phyloP scores from a whole-genome alignment of 2,113 vertebrate species.

The Bagarius yarrelli region DNA sequence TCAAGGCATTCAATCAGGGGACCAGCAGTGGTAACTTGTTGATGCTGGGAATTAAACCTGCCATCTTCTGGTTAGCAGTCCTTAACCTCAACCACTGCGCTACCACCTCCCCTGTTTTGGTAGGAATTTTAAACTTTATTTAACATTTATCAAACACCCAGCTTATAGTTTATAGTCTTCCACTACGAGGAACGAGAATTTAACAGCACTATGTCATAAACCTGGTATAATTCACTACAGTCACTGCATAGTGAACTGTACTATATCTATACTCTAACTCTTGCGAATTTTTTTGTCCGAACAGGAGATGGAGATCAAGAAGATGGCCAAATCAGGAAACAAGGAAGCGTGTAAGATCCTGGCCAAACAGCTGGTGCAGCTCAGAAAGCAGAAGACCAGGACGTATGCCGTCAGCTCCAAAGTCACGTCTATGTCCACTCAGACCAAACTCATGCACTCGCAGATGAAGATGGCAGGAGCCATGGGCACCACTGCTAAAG shows the following conservation, averaged over 20 bases:
- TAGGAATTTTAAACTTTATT: too few relatives aligned
- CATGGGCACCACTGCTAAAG: constrained; percentile 86
- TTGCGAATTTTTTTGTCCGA: neutral
- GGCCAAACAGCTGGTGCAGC: constrained; percentile 84
- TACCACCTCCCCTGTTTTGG: too few relatives aligned
- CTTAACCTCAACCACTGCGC: too few relatives aligned
- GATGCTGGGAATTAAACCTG: too few relatives aligned
- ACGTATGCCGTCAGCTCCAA: constrained; percentile 86
- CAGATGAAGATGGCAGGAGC: constrained; percentile 92
- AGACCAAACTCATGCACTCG: constrained; percentile 87
- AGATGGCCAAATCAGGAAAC: constrained; percentile 87
- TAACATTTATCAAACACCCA: too few relatives aligned
- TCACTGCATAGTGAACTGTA: neutral
- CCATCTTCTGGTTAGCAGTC: too few relatives aligned
- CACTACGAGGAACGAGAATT: neutral
- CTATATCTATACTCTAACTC: neutral
- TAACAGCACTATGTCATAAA: neutral
- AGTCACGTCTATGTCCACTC: constrained; percentile 87
- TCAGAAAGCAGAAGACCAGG: constrained; percentile 84
- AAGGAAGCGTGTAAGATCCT: constrained; percentile 84
- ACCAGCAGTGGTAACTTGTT: too few relatives aligned
- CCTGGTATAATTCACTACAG: neutral
- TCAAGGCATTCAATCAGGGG: too few relatives aligned
- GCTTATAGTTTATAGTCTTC: too few relatives aligned
- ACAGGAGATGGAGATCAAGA: constrained; percentile 89